Conservation (phyloP, 2,113 vertebrate species). For the Dromaius novaehollandiae region DNA sequence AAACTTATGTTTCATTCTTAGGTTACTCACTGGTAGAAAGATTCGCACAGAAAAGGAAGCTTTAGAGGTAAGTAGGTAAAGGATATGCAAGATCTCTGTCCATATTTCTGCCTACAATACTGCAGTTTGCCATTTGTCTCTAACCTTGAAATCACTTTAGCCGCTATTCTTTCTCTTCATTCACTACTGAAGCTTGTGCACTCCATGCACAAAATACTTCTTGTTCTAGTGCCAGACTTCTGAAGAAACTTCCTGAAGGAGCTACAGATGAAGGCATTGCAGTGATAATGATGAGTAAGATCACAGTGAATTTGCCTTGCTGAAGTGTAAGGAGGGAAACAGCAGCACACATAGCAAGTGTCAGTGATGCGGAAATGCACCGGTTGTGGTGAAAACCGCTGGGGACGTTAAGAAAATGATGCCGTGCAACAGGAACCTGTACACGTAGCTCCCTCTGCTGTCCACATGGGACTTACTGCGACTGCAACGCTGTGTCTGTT, state of each 20-base stretch:
- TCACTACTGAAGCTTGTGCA: neutral
- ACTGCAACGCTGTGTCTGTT: neutral
- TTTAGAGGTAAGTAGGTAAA: slow-evolving; percentile 80
- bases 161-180: neutral
- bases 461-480: neutral
- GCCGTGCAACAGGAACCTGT: neutral
- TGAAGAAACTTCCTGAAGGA: neutral
- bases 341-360: neutral
- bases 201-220: neutral
- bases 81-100: neutral
- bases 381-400: neutral
- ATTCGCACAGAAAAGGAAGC: slow-evolving; percentile 94
- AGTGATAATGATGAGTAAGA: neutral
- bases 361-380: neutral
- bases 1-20: slow-evolving; percentile 61
- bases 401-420: neutral
- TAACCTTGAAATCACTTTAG: neutral
- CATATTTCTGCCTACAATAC: neutral
- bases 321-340: neutral
- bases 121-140: neutral
- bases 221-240: neutral
- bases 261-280: neutral
- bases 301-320: neutral
- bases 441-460: neutral
- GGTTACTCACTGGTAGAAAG: slow-evolving; percentile 91